Percentiles rank a stretch among this genome's conserved stretches.
These are phyloP conservation scores for Rapana venosa DNA, from an alignment of 2,888 invertebrate genomes.

Conservation along the genomic window DNA sequence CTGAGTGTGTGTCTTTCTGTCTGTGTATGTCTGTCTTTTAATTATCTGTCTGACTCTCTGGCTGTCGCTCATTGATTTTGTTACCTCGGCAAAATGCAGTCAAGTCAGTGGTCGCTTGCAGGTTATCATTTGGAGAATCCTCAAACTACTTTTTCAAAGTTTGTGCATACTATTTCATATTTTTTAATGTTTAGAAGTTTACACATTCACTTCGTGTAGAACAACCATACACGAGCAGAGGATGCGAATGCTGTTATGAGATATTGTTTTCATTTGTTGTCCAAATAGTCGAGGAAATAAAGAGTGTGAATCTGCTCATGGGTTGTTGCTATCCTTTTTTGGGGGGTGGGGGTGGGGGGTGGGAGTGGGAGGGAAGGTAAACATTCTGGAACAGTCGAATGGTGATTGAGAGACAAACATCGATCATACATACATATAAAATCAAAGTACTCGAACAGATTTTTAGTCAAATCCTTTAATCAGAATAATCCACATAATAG, in stretches of 20 bases:
- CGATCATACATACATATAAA: neutral
- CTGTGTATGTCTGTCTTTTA: too few relatives aligned
- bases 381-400: neutral
- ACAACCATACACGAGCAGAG: neutral
- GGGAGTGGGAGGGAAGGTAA: neutral
- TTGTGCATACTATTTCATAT: neutral
- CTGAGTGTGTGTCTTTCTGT: neutral
- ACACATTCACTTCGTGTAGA: neutral
- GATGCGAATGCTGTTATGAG: neutral
- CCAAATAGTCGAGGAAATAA: neutral
- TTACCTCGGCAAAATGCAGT: too few relatives aligned
- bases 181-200: neutral
- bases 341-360: neutral
- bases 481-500: neutral
- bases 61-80: too few relatives aligned
- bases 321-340: neutral
- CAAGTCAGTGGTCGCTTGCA: too few relatives aligned
- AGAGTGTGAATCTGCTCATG: neutral
- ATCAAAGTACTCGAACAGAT: neutral
- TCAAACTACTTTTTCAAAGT: too few relatives aligned
- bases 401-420: neutral
- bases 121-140: too few relatives aligned
- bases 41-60: too few relatives aligned
- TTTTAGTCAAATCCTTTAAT: neutral
- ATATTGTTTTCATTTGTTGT: neutral